Evolutionary conservation across 2,113 vertebrate genomes (phyloP).

Genomic region (Tychaedon coryphoeus): DNA sequence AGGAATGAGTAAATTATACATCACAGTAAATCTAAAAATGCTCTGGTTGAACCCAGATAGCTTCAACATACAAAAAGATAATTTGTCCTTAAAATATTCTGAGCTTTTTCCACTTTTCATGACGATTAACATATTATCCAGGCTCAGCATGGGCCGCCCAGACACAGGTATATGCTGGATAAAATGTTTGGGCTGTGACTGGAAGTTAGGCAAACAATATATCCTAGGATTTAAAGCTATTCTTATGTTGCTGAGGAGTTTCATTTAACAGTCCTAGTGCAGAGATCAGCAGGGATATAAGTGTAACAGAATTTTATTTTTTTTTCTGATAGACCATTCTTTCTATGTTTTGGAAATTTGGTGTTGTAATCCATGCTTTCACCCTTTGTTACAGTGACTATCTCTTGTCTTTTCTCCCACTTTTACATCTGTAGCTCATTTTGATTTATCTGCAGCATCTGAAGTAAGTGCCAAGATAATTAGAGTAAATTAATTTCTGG

Average conservation of each 20-base stretch:
- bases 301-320: neutral
- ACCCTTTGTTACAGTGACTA: neutral
- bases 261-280: neutral
- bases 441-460: neutral
- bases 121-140: neutral
- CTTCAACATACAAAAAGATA: neutral
- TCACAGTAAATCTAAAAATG: neutral
- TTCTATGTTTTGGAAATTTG: neutral
- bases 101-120: neutral
- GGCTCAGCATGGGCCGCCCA: neutral
- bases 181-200: neutral
- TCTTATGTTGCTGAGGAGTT: neutral
- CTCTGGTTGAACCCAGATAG: neutral
- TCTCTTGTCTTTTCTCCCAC: neutral
- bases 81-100: neutral
- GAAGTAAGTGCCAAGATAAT: conserved; percentile 3
- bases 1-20: neutral
- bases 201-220: neutral
- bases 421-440: neutral
- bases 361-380: neutral
- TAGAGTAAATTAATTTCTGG: neutral
- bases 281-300: neutral
- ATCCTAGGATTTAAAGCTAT: neutral
- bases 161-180: neutral
- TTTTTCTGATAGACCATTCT: neutral